A percentile compares a stretch with the other conserved stretches of the same genome.
These are phyloP conservation scores for Hesperia comma DNA, from an alignment of 2,888 invertebrate species.

Conservation along the genomic window DNA sequence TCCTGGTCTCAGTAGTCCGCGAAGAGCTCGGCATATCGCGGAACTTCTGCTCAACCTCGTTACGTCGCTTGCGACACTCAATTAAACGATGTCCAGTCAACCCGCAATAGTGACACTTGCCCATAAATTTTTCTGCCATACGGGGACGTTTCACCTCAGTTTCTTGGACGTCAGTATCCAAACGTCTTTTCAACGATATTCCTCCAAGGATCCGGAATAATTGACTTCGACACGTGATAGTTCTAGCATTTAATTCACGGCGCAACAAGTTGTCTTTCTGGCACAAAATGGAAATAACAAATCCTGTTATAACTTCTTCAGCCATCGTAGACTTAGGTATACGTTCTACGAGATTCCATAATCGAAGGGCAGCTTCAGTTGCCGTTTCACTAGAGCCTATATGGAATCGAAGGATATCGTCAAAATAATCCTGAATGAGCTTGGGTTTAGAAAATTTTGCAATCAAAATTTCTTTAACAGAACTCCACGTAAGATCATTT, in stretches of 20 bases:
- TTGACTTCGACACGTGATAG: slow-evolving; percentile 33
- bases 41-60: neutral
- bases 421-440: slow-evolving; percentile 45
- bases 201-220: slow-evolving; percentile 40
- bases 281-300: slow-evolving; percentile 28
- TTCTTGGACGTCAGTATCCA: slow-evolving; percentile 18
- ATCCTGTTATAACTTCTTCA: slow-evolving; percentile 41
- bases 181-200: slow-evolving; percentile 37
- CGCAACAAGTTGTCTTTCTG: slow-evolving; percentile 35
- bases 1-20: neutral
- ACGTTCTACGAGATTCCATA: slow-evolving; percentile 31
- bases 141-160: slow-evolving; percentile 14
- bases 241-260: slow-evolving; percentile 38
- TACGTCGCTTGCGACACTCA: slow-evolving; percentile 30
- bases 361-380: slow-evolving; percentile 38
- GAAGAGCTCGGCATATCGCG: slow-evolving; percentile 2
- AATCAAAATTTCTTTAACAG: too few relatives aligned
- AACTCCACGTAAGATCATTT: too few relatives aligned
- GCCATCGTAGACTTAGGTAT: slow-evolving; percentile 39
- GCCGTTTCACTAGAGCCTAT: slow-evolving; percentile 40
- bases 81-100: slow-evolving; percentile 30
- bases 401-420: slow-evolving; percentile 42
- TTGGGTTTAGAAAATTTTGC: too few relatives aligned
- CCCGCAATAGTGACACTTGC: slow-evolving; percentile 38
- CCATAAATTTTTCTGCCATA: slow-evolving; percentile 13